Evolutionary conservation across 2,797 vertebrate genomes (phyloP), one percentile per base, ranked within the genome.

Genomic region (Chromis chromis): DNA sequence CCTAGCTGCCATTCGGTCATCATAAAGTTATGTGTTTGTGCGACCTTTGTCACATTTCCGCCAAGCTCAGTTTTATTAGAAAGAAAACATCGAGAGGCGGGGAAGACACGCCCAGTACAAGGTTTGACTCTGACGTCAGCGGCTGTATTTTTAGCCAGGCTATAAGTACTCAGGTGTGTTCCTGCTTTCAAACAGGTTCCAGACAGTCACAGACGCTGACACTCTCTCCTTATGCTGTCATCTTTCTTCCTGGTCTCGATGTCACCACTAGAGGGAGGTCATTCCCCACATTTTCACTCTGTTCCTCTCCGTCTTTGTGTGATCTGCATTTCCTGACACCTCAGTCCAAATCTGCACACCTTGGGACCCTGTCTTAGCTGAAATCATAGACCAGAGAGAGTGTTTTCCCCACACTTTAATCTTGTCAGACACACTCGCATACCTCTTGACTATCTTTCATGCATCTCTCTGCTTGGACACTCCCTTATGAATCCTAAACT

Each of bases 241-340:
- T 31, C 31, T 11, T 56, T 62, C 55, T 39, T 69, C 57, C 64
- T 56, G 44, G 10, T 65, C 36, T 54, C 0, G 8, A 42, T 44
- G 60, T 36, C 19, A 65, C 91, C 93, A 87, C 87, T 86, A 92
- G 94, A 89, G 87, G 93, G 90, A 14, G 86, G 78, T 87, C 78
- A 61, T 25, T 74, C 70, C 85, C 88, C 71, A 17, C 60, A 42
- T 40, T 75, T 53, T 64, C 17, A 16, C 68, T 39, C 27, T 62
- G 39, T 50, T 28, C 49, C 55, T 3, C 46, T 5, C 21, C 9
- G 73, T 82, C 87, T 88, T 89, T 90, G 80, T 89, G 70, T 80
- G 76, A 85, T 56, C 33, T 7, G 10, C 19, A 46, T 63, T 79
- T 64, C 60, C 55, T 72, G 63, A 58, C 60, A 65, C 46, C 66